Base-by-base conservation (phyloP, 1,140 invertebrate species). In the Rhagoletis zephyria region DNA sequence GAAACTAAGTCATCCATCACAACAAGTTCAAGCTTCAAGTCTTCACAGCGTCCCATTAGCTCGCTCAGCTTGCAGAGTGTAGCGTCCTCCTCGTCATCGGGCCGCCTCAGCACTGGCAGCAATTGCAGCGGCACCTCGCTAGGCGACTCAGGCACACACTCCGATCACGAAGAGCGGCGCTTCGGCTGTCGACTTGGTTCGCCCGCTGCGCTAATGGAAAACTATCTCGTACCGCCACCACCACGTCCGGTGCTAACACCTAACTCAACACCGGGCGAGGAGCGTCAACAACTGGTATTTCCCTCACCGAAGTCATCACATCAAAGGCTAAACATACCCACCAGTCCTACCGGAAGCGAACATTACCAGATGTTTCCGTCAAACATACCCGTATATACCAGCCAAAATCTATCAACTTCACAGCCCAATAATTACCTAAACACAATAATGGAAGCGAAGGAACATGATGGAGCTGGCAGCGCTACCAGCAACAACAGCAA, bases 61-160 rank as follows among this genome's bases (percentile, higher is more conserved):
- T 96, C 95, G 87, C 91, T 96, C n/a, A 96, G 96, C 91, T 92
- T 96, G 48, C 95, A 95, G 88, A 96, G 95, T 90, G 94, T 95
- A 1, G 96, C 95, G 12, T 96, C 95, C 94, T 94, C 94, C 92
- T 97, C 96, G 1, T 97, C 96, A 0, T 97, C 96, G 5, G 96
- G 96, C 3, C 94, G 96, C 51, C 95, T 97, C 89, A 97, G 96
- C 90, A 96, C 95, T 2, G 95, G 95, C 0, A 96, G 96, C 90
- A 95, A 94, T 9, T 95, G 95, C 88, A 97, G 96, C 90, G 96
- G 96, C 2, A 95, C 95, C 40, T 97, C 96, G 89, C 94, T 97
- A 0, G 96, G 96, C 0, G 97, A 97, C 89, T 97, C 96, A 90
- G 96, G 96, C 85, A 96, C 96, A 1, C 96, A 97, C 91, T 97